A percentile compares a stretch with the other conserved stretches of the same genome.
Conservation (phyloP, 1,140 invertebrate species). For the Dreissena rostriformis region DNA sequence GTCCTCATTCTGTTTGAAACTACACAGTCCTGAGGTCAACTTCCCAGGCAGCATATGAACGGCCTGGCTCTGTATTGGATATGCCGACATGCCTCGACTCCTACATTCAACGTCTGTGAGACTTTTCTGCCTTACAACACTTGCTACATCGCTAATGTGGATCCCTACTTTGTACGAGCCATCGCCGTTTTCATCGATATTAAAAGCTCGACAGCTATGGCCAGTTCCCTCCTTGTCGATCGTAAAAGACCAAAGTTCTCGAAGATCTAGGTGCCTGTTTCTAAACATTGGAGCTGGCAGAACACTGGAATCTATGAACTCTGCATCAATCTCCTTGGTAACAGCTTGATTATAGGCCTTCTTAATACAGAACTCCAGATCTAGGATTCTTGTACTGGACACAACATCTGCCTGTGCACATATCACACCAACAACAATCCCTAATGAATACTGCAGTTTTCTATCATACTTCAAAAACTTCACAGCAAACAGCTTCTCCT, state of each 20-base stretch:
- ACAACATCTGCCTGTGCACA: constrained; percentile 62
- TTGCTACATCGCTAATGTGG: constrained; percentile 78
- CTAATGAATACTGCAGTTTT: constrained; percentile 67
- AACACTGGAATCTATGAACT: constrained; percentile 49
- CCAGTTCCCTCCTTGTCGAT: constrained; percentile 98
- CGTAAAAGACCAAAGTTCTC: constrained; percentile 89
- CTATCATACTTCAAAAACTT: constrained; percentile 74
- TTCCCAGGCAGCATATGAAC: constrained; percentile 80
- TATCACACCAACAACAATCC: constrained; percentile 74
- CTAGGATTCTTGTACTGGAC: constrained; percentile 64
- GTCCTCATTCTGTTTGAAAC: constrained; percentile 77
- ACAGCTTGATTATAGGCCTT: constrained; percentile 56
- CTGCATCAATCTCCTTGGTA: constrained; percentile 46
- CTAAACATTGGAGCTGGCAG: constrained; percentile 59
- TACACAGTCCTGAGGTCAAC: constrained; percentile 80
- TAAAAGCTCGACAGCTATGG: constrained; percentile 98
- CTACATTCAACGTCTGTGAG: constrained; percentile 74
- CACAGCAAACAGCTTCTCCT: constrained; percentile 75
- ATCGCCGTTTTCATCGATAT: constrained; percentile 81
- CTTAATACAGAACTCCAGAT: constrained; percentile 69
- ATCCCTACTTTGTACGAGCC: constrained; percentile 72
- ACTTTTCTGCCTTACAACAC: constrained; percentile 73
- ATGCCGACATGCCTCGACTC: constrained; percentile 68
- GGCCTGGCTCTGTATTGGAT: constrained; percentile 65
- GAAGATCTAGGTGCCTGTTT: constrained; percentile 85